Conservation (phyloP, 2,113 vertebrate species). For the Madoqua kirkii region DNA sequence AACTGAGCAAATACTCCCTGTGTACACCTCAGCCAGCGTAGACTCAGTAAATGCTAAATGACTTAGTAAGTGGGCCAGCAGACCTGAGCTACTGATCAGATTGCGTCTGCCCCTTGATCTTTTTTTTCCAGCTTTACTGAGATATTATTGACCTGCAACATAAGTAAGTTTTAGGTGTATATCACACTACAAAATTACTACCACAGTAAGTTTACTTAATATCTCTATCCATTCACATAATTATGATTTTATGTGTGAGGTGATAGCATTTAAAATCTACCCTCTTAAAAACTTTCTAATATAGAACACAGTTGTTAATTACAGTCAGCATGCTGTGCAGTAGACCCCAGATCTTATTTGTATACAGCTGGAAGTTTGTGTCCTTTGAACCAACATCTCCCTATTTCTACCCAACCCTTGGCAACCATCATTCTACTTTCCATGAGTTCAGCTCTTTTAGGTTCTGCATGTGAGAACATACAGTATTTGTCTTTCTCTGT, state of each 20-base stretch:
- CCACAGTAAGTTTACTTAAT: neutral
- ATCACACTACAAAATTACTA: neutral
- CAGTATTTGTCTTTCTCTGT: neutral
- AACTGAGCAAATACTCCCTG: too few relatives aligned
- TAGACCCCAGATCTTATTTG: neutral
- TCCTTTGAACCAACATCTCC: neutral
- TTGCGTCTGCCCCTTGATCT: neutral
- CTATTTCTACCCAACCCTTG: neutral
- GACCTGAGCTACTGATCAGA: neutral
- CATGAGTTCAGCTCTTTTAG: neutral
- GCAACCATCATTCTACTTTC: neutral
- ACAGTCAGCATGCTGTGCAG: too few relatives aligned
- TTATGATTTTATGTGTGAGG: neutral
- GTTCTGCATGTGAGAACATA: neutral
- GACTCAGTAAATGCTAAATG: neutral
- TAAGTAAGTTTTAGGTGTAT: neutral
- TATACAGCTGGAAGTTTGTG: neutral
- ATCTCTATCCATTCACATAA: neutral
- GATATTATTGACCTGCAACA: neutral
- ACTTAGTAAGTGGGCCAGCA: neutral
- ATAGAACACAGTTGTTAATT: neutral
- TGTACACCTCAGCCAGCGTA: neutral
- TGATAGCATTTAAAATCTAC: neutral
- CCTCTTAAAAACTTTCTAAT: neutral
- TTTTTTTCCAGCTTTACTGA: neutral